A percentile compares a stretch with the other conserved stretches of the same genome.
Conservation (phyloP, 1,140 invertebrate species). For the Cherax destructor region DNA sequence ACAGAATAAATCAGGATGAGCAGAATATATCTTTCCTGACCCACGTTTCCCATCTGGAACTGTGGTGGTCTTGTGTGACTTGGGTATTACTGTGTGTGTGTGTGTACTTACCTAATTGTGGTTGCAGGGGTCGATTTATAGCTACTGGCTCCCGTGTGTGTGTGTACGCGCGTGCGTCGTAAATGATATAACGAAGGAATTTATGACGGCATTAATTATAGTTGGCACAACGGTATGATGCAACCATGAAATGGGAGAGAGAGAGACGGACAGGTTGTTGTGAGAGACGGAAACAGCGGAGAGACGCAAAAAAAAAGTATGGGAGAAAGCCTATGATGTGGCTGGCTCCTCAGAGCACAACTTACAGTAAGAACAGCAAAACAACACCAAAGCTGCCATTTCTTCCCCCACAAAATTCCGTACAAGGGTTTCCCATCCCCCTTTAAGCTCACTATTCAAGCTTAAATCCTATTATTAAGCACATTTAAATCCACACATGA, state of each 20-base stretch:
- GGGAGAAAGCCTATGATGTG: neutral
- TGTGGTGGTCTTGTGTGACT: neutral
- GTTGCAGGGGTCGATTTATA: too few species aligned
- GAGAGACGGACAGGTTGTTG: neutral
- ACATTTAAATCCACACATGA: slow-evolving; percentile 14
- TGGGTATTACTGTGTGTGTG: too few species aligned
- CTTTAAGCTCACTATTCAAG: neutral
- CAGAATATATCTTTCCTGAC: neutral
- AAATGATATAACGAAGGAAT: neutral
- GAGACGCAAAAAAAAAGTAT: neutral
- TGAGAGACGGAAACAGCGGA: neutral
- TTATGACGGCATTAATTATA: neutral
- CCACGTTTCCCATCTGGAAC: neutral
- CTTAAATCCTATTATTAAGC: slow-evolving; percentile 11
- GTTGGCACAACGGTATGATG: neutral
- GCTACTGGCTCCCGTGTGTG: neutral
- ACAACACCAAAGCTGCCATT: neutral
- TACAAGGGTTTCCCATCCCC: neutral
- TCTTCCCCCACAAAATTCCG: neutral
- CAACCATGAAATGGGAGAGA: neutral
- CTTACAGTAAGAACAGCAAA: neutral
- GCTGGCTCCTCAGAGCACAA: neutral
- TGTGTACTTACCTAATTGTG: too few species aligned
- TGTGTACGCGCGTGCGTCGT: neutral
- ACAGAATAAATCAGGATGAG: neutral